Evolutionary conservation across 2,113 vertebrate genomes (phyloP), one percentile per base, ranked within the genome.

Genomic region (Gila orcuttii): DNA sequence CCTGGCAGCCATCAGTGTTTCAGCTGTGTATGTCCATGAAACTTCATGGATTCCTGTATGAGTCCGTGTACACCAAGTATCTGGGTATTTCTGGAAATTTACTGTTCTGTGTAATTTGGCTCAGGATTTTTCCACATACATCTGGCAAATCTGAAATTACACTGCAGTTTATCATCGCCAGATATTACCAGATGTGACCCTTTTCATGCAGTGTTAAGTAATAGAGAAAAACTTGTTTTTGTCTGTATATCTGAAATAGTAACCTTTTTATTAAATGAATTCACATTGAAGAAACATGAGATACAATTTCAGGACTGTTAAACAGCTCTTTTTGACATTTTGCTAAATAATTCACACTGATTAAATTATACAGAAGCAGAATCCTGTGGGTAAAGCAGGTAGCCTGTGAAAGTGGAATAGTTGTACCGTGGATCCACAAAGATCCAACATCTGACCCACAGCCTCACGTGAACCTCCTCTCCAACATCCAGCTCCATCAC

Each of bases 341-440:
- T 73, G 12, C 42, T 1, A 45, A 45, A 45, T 21, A 31, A 50
- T 33, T 3, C 9, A 69, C 42, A 50, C 21, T 39, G 13, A 23
- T 42, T 28, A 75, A 57, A 82, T 55, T 71, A 71, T 23, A 42
- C 36, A 23, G 36, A 5, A 74, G 23, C 21, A 15, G 23, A 31
- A 28, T 50, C 45, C 25, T 55, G 17, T 47, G 79, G 73, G 39
- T 76, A 77, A 57, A 88, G 57, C 60, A 88, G 79, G 19, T 82
- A 88, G 17, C 87, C 87, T 52, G 83, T 88, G 71, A 85, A 88
- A 6, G 87, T 85, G 78, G 83, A 85, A 33, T 88, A 88, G 50
- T 85, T 85, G 17, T 82, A 88, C 2, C 83, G 87, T 13, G 6
- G 19, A 59, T 85, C 87, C 15, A 85, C 76, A 31, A 82, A 88